Conservation (phyloP, 2,113 vertebrate genomes). For the Notechis scutatus region DNA sequence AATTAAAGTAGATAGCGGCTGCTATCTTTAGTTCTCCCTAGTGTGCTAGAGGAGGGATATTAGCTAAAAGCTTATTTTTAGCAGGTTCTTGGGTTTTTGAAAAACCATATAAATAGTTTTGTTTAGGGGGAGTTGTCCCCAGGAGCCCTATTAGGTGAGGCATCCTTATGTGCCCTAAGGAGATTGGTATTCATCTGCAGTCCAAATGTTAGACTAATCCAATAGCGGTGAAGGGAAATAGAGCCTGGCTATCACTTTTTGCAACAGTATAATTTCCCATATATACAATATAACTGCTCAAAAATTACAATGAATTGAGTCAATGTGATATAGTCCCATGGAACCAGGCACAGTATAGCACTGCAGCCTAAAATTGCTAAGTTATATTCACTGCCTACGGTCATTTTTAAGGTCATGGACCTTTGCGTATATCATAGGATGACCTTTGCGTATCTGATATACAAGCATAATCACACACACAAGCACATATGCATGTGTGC, state of each 20-base stretch:
- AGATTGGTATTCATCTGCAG: slow-evolving; percentile 6
- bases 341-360: background rate
- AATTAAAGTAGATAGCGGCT: background rate
- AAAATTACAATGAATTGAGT: background rate
- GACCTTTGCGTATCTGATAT: background rate
- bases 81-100: background rate
- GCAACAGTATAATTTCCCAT: background rate
- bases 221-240: background rate
- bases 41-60: background rate
- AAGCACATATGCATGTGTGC: background rate
- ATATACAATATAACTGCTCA: background rate
- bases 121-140: background rate
- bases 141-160: slow-evolving; percentile 18
- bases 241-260: background rate
- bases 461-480: background rate
- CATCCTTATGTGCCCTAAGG: background rate
- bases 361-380: background rate
- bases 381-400: background rate
- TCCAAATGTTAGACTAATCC: background rate
- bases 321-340: background rate
- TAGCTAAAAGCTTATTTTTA: slow-evolving; percentile 17
- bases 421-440: too few species aligned
- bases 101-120: background rate
- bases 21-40: background rate
- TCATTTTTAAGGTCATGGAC: background rate